These are phyloP conservation scores for Andrena chrysosceles DNA, from an alignment of 2,888 invertebrate genomes.

Conservation along the genomic window DNA sequence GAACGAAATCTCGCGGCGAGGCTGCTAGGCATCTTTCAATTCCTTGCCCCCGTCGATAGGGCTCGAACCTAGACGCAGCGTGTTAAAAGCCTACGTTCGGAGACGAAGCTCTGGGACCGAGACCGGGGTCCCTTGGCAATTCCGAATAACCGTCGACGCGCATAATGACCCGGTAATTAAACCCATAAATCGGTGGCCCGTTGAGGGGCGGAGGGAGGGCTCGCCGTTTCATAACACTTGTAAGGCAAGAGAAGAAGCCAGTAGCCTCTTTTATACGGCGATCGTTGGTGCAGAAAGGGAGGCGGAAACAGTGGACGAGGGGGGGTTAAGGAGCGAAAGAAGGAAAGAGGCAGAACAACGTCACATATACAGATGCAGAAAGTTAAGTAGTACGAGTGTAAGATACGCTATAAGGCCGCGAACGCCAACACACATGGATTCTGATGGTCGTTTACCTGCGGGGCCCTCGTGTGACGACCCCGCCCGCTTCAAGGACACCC, in stretches of 20 bases:
- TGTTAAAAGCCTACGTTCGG: background rate
- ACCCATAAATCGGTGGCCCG: constrained; percentile 71
- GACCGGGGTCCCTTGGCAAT: background rate
- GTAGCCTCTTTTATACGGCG: constrained; percentile 60
- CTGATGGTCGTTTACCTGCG: constrained; percentile 84
- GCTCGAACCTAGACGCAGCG: background rate
- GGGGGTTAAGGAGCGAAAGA: constrained; percentile 26
- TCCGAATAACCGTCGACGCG: constrained; percentile 33
- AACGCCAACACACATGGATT: constrained; percentile 78
- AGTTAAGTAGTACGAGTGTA: constrained; percentile 71
- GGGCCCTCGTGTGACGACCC: constrained; percentile 84
- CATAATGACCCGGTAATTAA: constrained; percentile 64
- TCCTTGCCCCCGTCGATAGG: too few relatives aligned
- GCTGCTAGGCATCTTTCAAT: too few relatives aligned
- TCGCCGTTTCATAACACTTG: constrained; percentile 72
- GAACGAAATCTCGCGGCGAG: background rate
- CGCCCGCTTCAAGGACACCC: constrained; percentile 84
- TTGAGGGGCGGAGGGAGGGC: constrained; percentile 25
- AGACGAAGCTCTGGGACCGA: background rate
- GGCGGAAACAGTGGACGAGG: constrained; percentile 18
- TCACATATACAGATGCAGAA: constrained; percentile 68
- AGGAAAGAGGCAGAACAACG: constrained; percentile 53
- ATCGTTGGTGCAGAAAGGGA: constrained; percentile 11
- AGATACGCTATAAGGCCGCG: constrained; percentile 71
- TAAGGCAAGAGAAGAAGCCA: constrained; percentile 61